Evolutionary conservation across 2,888 invertebrate species (phyloP), one percentile per base, ranked within the genome.

Genomic region (Eucriotettix oculatus): DNA sequence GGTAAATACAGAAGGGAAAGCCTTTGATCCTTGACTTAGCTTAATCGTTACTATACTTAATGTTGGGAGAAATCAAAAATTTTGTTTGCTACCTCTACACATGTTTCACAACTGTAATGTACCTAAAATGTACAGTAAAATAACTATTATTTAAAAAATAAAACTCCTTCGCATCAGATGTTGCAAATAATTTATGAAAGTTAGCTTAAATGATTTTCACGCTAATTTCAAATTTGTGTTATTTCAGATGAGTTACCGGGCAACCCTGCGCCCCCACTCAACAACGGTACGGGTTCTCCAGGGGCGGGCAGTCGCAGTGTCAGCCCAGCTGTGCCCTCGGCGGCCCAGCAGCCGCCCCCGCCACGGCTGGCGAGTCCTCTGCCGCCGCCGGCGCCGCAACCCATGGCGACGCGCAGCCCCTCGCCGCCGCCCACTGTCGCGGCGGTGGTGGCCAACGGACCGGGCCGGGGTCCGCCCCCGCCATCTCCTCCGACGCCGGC

Each of bases 251-350:
- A 75, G 69, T 69, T 74, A 71, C 74, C 74, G 69, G 68, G 73
- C 57, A 61, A 61, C 57, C 60, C 59, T 44, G 61, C 59, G 48
- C 65, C 61, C 16, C 60, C 61, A 14, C 57, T 63, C 63, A 64
- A 61, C 63, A 62, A 62, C 61, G 57, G 62, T 57, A 61, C 63
- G 68, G 73, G 78, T 65, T 82, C 83, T 40, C 72, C 82, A 68
- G 80, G 80, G 70, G 82, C 81, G 71, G 82, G 81, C 67, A 79
- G 82, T 65, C 81, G 81, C 71, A 80, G 78, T 70, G 78, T 78
- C 65, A 81, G 80, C 68, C 80, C 82, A 63, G 81, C 81, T 70
- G 81, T 59, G n/a, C 56, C 58, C 52, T 16, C 59, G 44, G 53
- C 59, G 48, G 42, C 56, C 54, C 61, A 17, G 29, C 58, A 53